A percentile compares a stretch with the other conserved stretches of the same genome.
These are phyloP conservation scores for Taphrorychus bicolor DNA, from an alignment of 2,888 invertebrate genomes.

Conservation along the genomic window DNA sequence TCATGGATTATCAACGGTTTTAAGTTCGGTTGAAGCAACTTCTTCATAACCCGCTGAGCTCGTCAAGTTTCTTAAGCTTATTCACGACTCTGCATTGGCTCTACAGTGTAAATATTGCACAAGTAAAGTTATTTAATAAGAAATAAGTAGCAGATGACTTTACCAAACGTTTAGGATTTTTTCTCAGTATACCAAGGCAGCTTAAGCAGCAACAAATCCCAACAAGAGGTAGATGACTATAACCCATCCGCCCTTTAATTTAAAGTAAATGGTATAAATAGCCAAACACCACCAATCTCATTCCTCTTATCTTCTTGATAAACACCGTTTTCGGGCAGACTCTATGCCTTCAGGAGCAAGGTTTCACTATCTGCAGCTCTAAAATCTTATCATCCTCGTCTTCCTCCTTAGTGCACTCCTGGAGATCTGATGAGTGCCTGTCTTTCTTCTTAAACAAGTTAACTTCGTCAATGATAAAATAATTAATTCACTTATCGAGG, in stretches of 20 bases:
- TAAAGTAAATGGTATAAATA: constrained; percentile 50
- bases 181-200: constrained; percentile 45
- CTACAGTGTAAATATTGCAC: constrained; percentile 21
- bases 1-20: no score
- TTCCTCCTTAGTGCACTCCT: not conserved
- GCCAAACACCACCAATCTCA: constrained; percentile 47
- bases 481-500: constrained; percentile 45
- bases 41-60: not conserved
- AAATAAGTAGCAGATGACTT: constrained; percentile 17
- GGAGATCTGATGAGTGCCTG: not conserved
- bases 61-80: no score
- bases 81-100: constrained; percentile 44
- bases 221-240: constrained; percentile 44
- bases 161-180: constrained; percentile 50
- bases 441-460: not conserved
- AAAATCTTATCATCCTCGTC: not conserved
- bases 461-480: constrained; percentile 46
- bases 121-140: no score
- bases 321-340: constrained; percentile 34
- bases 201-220: constrained; percentile 46
- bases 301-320: constrained; percentile 45
- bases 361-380: not conserved
- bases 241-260: constrained; percentile 48
- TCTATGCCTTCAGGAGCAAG: not conserved
- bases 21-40: constrained; percentile 16